Evolutionary conservation across 2,113 vertebrate species (phyloP), one percentile per base, ranked within the genome.

Genomic region (Dipodomys ordii): DNA sequence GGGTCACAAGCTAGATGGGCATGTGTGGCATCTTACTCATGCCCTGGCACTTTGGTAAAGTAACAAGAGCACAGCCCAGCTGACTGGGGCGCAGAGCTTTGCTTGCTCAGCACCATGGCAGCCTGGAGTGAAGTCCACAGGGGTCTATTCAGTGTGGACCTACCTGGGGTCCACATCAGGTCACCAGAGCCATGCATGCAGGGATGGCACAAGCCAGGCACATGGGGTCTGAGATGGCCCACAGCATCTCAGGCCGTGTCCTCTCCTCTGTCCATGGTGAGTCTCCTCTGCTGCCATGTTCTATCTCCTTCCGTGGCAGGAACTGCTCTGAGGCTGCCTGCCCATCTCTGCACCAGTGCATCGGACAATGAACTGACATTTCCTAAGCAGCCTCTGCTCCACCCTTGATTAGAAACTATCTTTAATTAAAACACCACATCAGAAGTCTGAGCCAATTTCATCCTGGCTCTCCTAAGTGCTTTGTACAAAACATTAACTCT

Each of bases 371-470:
- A 94, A 73, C 88, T 95, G 93, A 96, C 97, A 94, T 92, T 94
- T 97, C 96, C 95, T 92, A 88, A 97, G 92, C 97, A 97, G 97
- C 92, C 32, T 96, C 96, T 95, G 73, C 96, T 97, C 11, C 53
- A 91, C 93, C 95, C 97, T 84, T 98, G 97, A 97, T 96, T 97
- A 97, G 97, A 98, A 98, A 98, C 97, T 97, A 96, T 97, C 98
- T 98, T 98, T 98, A 98, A 98, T 98, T 98, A 98, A 98, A 98
- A 97, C 96, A 97, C 96, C 97, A 67, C 97, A 95, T 97, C 97
- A 97, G 97, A 97, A 96, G 96, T 95, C 97, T 69, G 95, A 97
- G 96, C 96, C 98, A 98, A 97, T 98, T 97, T 97, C 97, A 96
- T 94, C 92, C 96, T 32, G 83, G 96, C 98, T 94, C 90, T 8